Percentiles rank a stretch among this genome's conserved stretches.
phyloP scores from a whole-genome alignment of 2,888 invertebrate genomes.

The Synanthedon myopaeformis region DNA sequence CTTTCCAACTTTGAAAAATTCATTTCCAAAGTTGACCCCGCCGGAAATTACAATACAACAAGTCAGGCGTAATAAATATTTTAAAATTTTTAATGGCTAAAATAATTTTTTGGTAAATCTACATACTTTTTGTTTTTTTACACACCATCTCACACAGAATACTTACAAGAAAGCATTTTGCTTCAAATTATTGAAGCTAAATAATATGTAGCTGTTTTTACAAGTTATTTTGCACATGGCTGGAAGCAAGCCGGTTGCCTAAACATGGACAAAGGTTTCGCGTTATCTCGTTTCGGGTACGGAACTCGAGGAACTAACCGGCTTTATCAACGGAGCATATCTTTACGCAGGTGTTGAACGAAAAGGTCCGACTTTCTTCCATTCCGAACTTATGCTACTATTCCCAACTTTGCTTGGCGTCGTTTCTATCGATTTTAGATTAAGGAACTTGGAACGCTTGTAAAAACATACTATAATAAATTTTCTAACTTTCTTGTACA shows the following conservation, averaged over 20 bases:
- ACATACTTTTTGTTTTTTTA: too few relatives aligned
- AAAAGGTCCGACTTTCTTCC: slow-evolving; percentile 55
- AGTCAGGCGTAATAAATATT: too few relatives aligned
- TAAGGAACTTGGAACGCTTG: slow-evolving; percentile 60
- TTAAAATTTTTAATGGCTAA: too few relatives aligned
- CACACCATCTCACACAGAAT: too few relatives aligned
- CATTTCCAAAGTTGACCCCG: too few relatives aligned
- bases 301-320: slow-evolving; percentile 24
- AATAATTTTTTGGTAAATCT: too few relatives aligned
- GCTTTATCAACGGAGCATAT: slow-evolving; percentile 51
- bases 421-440: slow-evolving; percentile 67
- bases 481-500: background rate
- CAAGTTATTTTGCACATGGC: background rate
- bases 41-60: too few relatives aligned
- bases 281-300: slow-evolving; percentile 39
- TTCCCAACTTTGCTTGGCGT: slow-evolving; percentile 59
- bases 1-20: too few relatives aligned
- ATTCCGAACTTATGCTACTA: slow-evolving; percentile 57
- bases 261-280: slow-evolving; percentile 20
- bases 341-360: slow-evolving; percentile 57
- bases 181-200: too few relatives aligned
- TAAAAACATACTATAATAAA: slow-evolving; percentile 44
- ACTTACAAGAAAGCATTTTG: too few relatives aligned
- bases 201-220: too few relatives aligned
- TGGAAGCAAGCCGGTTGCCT: background rate